Evolutionary conservation across 2,113 vertebrate species (phyloP), one percentile per base, ranked within the genome.

Genomic region (Anas platyrhynchos): DNA sequence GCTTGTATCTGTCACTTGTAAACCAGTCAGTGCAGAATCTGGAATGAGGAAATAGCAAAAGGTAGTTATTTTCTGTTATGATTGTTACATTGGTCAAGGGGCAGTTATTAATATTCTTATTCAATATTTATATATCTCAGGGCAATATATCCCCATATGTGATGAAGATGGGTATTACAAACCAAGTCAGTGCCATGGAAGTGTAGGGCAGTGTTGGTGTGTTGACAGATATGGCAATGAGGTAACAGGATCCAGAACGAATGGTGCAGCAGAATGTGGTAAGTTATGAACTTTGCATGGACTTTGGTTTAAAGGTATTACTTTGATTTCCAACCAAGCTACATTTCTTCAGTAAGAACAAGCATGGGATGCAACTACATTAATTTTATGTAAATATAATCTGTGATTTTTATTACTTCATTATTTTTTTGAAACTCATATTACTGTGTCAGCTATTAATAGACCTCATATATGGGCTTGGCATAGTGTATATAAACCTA

Each of bases 151-250:
- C 55, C 99, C 99, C 13, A 98, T 98, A 32, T 99, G 99, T 97
- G 99, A 99, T 95, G 98, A 99, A 93, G 99, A 99, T 27, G 99
- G 99, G 9, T 99, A 99, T 95, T 99, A 99, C 93, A 99, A 98
- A 90, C 97, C 99, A 71, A 98, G 98, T 14, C 99, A 99, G 91
- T 99, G 99, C 88, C 99, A 99, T 48, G 98, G 99, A 65, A 98
- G 98, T 75, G 81, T 96, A 1, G 99, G 99, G 16, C 99, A 99
- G 92, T 99, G 99, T 96, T 99, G 99, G 99, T 99, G 99, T 93
- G 99, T 99, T 56, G 99, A 99, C 98, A 99, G 98, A 97, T 99
- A 99, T 3, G 99, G 99, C 68, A 99, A 99, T 76, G 99, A 99
- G 95, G 98, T 99, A 15, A 97, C 98, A 3, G 98, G 99, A 77